Evolutionary conservation across 2,888 invertebrate genomes (phyloP).

Genomic region (Hypomecis punctinalis): DNA sequence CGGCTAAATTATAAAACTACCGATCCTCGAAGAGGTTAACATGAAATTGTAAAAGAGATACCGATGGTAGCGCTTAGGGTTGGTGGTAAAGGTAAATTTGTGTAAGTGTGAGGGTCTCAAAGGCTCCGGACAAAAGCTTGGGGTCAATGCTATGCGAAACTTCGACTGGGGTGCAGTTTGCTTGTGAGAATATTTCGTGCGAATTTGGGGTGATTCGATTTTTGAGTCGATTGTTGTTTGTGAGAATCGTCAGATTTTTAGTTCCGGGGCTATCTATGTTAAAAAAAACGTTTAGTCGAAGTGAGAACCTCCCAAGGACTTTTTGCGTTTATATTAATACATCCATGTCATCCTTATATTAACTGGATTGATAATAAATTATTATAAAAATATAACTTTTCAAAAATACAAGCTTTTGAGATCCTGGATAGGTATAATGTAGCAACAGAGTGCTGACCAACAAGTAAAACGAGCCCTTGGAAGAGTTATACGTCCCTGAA

Average conservation of each 20-base stretch:
- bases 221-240: constrained; percentile 2
- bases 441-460: too few species aligned
- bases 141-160: constrained; percentile 49
- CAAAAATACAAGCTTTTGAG: too few species aligned
- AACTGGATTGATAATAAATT: too few species aligned
- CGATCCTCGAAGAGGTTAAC: neutral
- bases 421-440: too few species aligned
- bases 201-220: constrained; percentile 22
- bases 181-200: constrained; percentile 29
- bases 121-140: constrained; percentile 35
- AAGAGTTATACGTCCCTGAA: too few species aligned
- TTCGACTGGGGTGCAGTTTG: constrained; percentile 26
- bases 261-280: neutral
- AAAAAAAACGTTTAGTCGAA: neutral
- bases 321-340: too few species aligned
- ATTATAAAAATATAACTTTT: too few species aligned
- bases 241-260: neutral
- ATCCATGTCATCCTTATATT: too few species aligned
- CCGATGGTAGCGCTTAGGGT: neutral
- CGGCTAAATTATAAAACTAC: neutral
- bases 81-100: neutral
- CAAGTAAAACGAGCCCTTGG: too few species aligned
- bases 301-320: too few species aligned
- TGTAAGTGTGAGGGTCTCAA: constrained; percentile 29
- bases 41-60: neutral